Percentiles rank a stretch among this genome's conserved stretches.
These are phyloP conservation scores for Myopa tessellatipennis DNA, from an alignment of 2,888 invertebrate species.

Conservation along the genomic window DNA sequence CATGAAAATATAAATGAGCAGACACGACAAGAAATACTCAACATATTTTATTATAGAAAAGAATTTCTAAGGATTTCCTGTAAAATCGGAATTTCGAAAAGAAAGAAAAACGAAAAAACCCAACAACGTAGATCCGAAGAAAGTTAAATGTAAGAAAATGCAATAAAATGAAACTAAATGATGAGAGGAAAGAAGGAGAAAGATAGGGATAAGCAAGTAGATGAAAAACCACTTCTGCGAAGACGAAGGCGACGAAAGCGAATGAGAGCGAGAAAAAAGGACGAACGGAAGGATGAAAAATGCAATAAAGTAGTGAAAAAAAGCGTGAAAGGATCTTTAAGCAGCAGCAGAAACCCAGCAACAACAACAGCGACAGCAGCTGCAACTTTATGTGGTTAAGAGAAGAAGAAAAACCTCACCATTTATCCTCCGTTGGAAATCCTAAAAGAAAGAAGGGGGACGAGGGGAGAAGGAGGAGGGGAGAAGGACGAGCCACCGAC, in stretches of 20 bases:
- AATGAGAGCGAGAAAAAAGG: neutral
- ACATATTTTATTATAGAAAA: slow-evolving; percentile 19
- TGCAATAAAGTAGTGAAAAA: neutral
- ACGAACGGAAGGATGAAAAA: neutral
- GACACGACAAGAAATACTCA: neutral
- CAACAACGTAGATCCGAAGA: neutral
- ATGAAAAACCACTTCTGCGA: too few species aligned
- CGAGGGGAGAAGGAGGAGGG: neutral
- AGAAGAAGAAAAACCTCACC: too few species aligned
- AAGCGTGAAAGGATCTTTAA: neutral
- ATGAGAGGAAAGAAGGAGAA: neutral
- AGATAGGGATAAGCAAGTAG: neutral
- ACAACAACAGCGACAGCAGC: neutral
- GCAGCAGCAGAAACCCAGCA: neutral
- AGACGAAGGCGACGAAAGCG: neutral
- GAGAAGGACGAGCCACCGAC: neutral
- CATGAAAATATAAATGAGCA: neutral
- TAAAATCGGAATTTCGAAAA: neutral
- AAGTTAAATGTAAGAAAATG: too few species aligned
- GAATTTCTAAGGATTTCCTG: slow-evolving; percentile 11
- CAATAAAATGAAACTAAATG: neutral
- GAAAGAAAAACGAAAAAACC: neutral
- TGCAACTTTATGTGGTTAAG: too few species aligned
- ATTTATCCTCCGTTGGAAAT: too few species aligned
- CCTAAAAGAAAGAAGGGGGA: neutral